Conservation (phyloP, 2,888 invertebrate species). For the Leptopilina myrica region DNA sequence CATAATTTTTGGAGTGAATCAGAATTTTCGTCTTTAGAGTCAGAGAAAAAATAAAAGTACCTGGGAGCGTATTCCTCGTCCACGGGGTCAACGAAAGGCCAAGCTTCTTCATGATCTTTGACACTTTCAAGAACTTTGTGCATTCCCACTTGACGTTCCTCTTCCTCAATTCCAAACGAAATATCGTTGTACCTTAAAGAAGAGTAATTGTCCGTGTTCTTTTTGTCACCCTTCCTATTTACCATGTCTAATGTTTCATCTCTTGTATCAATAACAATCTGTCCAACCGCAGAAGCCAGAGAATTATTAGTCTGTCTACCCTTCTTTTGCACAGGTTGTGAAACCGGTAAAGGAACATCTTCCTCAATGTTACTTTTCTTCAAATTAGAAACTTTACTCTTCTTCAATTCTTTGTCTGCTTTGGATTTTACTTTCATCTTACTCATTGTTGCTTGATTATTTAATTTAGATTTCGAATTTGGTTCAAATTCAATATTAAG, state of each 20-base stretch:
- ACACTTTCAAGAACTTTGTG: conserved; percentile 93
- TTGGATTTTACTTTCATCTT: conserved; percentile 72
- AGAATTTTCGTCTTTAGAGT: too few species aligned
- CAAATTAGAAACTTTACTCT: conserved; percentile 61
- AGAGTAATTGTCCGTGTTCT: conserved; percentile 66
- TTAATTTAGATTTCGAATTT: conserved; percentile 58
- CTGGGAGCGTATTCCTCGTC: conserved; percentile 95
- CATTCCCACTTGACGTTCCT: conserved; percentile 92
- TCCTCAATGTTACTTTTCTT: conserved; percentile 68
- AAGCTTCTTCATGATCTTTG: conserved; percentile 93
- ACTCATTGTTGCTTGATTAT: conserved; percentile 64
- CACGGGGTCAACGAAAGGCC: conserved; percentile 96
- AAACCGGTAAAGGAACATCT: conserved; percentile 60
- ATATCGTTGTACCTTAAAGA: conserved; percentile 64
- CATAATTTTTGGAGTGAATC: too few species aligned
- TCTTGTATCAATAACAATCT: conserved; percentile 84
- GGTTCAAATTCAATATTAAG: conserved; percentile 59
- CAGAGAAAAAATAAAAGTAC: conserved; percentile 65
- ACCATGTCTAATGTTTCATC: conserved; percentile 67
- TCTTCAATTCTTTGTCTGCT: conserved; percentile 63
- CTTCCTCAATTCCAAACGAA: conserved; percentile 79
- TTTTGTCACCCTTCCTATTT: conserved; percentile 67
- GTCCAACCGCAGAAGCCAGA: conserved; percentile 89
- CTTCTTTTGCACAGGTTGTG: conserved; percentile 70
- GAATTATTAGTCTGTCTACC: conserved; percentile 93